Base-by-base conservation (phyloP, 37 sponge, comb jelly and placozoan genomes). In the Diacarnus erythraeanus region DNA sequence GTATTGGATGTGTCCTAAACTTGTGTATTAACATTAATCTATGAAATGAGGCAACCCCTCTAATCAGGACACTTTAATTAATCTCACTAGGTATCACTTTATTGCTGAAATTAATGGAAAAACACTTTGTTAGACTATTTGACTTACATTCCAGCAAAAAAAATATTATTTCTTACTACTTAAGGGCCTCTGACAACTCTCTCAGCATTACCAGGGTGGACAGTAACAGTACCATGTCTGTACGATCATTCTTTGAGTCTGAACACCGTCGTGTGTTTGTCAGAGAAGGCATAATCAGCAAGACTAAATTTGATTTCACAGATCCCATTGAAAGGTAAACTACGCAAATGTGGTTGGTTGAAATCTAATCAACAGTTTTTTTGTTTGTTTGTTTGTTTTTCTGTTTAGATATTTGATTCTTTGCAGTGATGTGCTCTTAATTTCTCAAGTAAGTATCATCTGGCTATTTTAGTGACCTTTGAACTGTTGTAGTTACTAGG, bases 371-470 rank as follows among this genome's bases (percentile, higher is more conserved):
- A n/a, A n/a, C n/a, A n/a, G n/a, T n/a, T 54, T 54, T 10, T 54
- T 10, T 17, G 10, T 20, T 54, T 35, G 36, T 75, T 22, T 38
- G 38, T 25, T 58, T 20, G 35, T 57, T 58, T 34, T 34, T 69
- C 4, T 20, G 10, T 38, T 64, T 42, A 78, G 90, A 21, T 87
- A 83, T 69, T 66, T 94, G 34, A 80, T 94, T 61, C 74, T 94
- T 10, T 84, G 88, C 64, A 90, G 73, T 68, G 94, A 94, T 59
- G 76, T 87, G 0, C 39, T 94, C 17, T 74, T 94, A 0, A 81
- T 94, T n/a, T 84, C 92, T 31, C 94, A 92, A 74, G 92, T 92
- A 56, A 73, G 64, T 39, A 5, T 12, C n/a, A n/a, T n/a, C n/a
- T n/a, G n/a, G n/a, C n/a, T n/a, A n/a, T n/a, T n/a, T n/a, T n/a